phyloP scores from a whole-genome alignment of 2,888 invertebrate species.

The Crocallis elinguaria region DNA sequence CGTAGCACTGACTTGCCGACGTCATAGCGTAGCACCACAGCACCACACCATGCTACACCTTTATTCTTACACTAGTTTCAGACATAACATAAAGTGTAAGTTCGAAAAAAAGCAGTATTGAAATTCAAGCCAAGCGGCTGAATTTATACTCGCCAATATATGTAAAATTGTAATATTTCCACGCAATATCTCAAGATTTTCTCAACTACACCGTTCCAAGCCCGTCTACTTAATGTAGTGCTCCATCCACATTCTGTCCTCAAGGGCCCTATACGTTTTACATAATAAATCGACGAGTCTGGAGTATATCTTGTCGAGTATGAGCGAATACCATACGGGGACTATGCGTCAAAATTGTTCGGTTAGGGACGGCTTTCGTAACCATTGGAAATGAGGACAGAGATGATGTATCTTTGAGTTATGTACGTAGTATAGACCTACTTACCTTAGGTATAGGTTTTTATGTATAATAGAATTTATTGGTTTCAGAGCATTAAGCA shows the following conservation, averaged over 20 bases:
- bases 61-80: too few relatives aligned
- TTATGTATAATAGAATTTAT: too few relatives aligned
- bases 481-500: too few relatives aligned
- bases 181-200: constrained; percentile 1
- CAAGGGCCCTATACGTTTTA: constrained; percentile 43
- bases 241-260: constrained; percentile 39
- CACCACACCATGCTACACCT: too few relatives aligned
- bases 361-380: background rate
- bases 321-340: constrained; percentile 38
- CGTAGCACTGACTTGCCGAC: too few relatives aligned
- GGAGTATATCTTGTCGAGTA: constrained; percentile 35
- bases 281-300: constrained; percentile 42
- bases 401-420: too few relatives aligned
- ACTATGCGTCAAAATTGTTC: constrained; percentile 29
- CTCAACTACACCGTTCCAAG: constrained; percentile 12
- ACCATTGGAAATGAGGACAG: background rate
- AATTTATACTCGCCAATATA: background rate
- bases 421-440: too few relatives aligned
- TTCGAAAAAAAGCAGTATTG: too few relatives aligned
- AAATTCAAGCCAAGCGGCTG: background rate
- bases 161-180: background rate
- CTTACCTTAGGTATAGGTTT: too few relatives aligned
- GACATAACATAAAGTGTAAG: too few relatives aligned
- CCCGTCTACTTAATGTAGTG: constrained; percentile 51
- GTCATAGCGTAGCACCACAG: too few relatives aligned